These are phyloP conservation scores for Cremastobaeus sp. DNA, from an alignment of 2,888 invertebrate genomes.

Conservation along the genomic window DNA sequence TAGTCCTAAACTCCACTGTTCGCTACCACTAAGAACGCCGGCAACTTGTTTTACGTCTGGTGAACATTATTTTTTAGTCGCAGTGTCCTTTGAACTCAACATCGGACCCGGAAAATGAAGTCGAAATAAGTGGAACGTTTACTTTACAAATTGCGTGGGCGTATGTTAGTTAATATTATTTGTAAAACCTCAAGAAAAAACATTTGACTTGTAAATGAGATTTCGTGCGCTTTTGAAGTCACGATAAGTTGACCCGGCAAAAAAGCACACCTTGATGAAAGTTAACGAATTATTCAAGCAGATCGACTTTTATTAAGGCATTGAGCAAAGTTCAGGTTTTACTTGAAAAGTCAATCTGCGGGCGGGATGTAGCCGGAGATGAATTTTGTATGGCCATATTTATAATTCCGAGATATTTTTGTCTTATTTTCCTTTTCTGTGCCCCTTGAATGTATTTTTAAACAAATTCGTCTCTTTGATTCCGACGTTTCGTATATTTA, in stretches of 20 bases:
- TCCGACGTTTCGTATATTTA: too few relatives aligned
- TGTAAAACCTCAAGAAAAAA: conserved; percentile 16
- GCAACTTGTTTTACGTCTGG: conserved; percentile 10
- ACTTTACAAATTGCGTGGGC: conserved; percentile 21
- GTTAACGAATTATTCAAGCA: conserved; percentile 11
- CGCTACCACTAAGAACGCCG: neutral
- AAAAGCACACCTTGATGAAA: too few relatives aligned
- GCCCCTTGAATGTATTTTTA: too few relatives aligned
- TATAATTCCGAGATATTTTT: too few relatives aligned
- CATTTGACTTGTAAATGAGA: conserved; percentile 32
- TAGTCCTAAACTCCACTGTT: conserved; percentile 6
- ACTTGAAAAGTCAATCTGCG: too few relatives aligned
- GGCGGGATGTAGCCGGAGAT: too few relatives aligned
- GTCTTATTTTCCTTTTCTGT: too few relatives aligned
- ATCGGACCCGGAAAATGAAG: conserved; percentile 11
- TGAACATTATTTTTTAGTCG: conserved; percentile 9
- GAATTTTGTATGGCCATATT: too few relatives aligned
- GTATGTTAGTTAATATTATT: conserved; percentile 35
- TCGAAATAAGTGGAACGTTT: conserved; percentile 32
- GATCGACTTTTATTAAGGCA: conserved; percentile 4
- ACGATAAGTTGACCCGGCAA: conserved; percentile 10
- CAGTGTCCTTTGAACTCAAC: conserved; percentile 15
- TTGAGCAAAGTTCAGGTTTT: too few relatives aligned
- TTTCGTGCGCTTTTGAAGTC: conserved; percentile 20
- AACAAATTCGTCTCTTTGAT: too few relatives aligned